Evolutionary conservation across 2,888 invertebrate genomes (phyloP).

Genomic region (Ametastegia equiseti): DNA sequence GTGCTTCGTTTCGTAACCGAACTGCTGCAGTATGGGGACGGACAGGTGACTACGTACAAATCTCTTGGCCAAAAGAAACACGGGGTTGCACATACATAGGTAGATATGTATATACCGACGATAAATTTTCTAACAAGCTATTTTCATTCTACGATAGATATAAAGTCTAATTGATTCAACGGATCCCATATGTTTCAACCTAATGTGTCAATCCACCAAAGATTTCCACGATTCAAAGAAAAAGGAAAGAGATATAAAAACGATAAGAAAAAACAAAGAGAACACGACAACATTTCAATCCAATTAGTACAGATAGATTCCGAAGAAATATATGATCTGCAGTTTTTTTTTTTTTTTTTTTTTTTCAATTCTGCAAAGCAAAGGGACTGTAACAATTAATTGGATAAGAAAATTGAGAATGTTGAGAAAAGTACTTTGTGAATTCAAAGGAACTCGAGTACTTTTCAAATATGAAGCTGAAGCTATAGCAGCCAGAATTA

Average conservation of each 20-base stretch:
- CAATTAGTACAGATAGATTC: too few species aligned
- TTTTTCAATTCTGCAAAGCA: neutral
- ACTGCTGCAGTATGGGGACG: too few species aligned
- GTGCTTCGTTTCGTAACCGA: neutral
- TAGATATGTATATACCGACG: too few species aligned
- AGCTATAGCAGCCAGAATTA: too few species aligned
- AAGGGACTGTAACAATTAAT: too few species aligned
- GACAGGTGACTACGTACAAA: slow-evolving; percentile 31
- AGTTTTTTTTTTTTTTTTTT: neutral
- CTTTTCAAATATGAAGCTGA: too few species aligned
- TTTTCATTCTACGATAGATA: neutral
- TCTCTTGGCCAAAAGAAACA: neutral
- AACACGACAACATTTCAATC: too few species aligned
- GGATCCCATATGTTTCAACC: neutral
- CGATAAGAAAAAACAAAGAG: neutral
- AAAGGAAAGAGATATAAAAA: too few species aligned
- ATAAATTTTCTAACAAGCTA: slow-evolving; percentile 5
- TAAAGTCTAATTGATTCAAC: neutral
- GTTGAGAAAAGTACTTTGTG: too few species aligned
- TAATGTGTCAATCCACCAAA: neutral
- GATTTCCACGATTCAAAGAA: neutral
- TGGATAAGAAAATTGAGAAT: too few species aligned
- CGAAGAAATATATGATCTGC: too few species aligned
- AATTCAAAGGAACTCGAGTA: too few species aligned
- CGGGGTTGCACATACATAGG: slow-evolving; percentile 7